Evolutionary conservation across 2,797 vertebrate species (phyloP).

Genomic region (Scolopax bukidnonensis): DNA sequence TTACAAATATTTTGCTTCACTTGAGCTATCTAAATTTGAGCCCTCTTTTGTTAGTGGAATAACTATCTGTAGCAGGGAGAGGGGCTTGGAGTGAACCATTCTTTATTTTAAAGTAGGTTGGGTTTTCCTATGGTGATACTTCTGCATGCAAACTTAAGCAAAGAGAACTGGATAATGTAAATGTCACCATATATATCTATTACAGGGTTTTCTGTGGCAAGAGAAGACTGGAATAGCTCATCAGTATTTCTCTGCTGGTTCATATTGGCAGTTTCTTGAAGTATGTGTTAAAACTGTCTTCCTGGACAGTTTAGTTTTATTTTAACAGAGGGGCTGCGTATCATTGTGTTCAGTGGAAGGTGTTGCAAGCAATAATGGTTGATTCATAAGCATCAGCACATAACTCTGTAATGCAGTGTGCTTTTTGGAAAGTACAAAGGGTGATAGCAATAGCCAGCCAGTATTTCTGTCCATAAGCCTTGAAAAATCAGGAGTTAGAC

Average conservation of each 20-base stretch:
- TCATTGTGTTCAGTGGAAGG: neutral
- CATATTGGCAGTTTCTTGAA: neutral
- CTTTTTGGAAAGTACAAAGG: neutral
- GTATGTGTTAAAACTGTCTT: neutral
- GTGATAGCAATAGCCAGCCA: accelerated
- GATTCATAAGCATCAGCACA: neutral
- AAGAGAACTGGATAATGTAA: neutral
- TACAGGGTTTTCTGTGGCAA: neutral
- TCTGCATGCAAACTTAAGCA: neutral
- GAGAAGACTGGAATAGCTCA: neutral
- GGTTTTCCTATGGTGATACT: neutral
- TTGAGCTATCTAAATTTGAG: neutral
- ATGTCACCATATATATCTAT: neutral
- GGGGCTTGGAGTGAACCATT: neutral
- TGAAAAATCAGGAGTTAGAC: neutral
- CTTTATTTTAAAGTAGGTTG: neutral
- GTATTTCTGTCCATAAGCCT: neutral
- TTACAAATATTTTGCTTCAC: neutral
- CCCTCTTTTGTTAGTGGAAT: neutral
- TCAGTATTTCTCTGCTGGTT: neutral
- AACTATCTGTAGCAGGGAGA: neutral
- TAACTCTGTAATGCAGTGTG: neutral
- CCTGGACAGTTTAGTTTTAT: neutral
- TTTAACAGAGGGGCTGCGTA: neutral
- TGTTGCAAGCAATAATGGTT: neutral